A percentile compares a stretch with the other conserved stretches of the same genome.
These are phyloP conservation scores for Habrosyne pyritoides DNA, from an alignment of 2,888 invertebrate species.

Conservation along the genomic window DNA sequence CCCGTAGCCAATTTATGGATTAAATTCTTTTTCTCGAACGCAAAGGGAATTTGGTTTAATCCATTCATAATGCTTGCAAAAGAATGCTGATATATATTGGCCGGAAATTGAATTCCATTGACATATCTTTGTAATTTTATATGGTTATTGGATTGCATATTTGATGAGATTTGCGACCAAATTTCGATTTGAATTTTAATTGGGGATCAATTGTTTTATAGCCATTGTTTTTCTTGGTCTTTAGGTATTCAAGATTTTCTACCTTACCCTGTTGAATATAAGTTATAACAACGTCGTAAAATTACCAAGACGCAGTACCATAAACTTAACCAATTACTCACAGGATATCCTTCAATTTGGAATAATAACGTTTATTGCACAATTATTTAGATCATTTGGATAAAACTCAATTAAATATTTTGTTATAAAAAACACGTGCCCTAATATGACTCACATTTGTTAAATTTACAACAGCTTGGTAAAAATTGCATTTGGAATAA, in stretches of 20 bases:
- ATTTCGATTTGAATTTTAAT: background rate
- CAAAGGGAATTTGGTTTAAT: constrained; percentile 40
- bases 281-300: background rate
- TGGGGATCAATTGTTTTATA: no score
- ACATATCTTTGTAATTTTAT: background rate
- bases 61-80: constrained; percentile 7
- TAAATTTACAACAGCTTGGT: background rate
- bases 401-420: background rate
- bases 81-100: background rate
- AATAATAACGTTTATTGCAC: constrained; percentile 1
- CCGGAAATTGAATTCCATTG: constrained; percentile 1
- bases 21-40: constrained; percentile 57
- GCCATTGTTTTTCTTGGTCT: no score
- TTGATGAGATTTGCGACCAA: background rate
- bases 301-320: background rate
- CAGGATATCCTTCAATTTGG: constrained; percentile 3
- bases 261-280: background rate
- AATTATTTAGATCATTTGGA: background rate
- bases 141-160: background rate
- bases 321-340: background rate
- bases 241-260: background rate
- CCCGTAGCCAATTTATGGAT: constrained; percentile 58
- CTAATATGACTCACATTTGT: background rate
- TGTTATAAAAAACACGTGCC: background rate
- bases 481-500: no score